These are phyloP conservation scores for Diaperis boleti DNA, from an alignment of 2,888 invertebrate genomes.

Conservation along the genomic window DNA sequence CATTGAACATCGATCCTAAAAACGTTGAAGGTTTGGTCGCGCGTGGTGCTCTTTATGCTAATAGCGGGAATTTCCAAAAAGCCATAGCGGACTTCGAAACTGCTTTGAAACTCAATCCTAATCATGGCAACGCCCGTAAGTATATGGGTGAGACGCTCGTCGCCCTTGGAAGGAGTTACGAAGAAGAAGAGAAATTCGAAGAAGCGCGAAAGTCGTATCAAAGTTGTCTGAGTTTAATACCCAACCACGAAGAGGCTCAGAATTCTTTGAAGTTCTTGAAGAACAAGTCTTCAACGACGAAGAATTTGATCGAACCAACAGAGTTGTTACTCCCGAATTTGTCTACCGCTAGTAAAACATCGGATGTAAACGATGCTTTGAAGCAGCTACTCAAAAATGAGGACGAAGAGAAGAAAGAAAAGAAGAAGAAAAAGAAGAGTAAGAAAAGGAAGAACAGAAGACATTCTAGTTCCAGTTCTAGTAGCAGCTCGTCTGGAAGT, in stretches of 20 bases:
- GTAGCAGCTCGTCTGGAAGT: slow-evolving; percentile 65
- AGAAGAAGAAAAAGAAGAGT: slow-evolving; percentile 74
- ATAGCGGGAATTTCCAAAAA: slow-evolving; percentile 92
- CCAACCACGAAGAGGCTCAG: slow-evolving; percentile 89
- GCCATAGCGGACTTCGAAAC: slow-evolving; percentile 96
- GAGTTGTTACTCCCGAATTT: slow-evolving; percentile 74
- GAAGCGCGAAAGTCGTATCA: slow-evolving; percentile 88
- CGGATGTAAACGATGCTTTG: slow-evolving; percentile 75
- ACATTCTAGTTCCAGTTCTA: slow-evolving; percentile 68
- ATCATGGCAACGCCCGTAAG: slow-evolving; percentile 92
- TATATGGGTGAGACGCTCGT: slow-evolving; percentile 95
- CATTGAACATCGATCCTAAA: slow-evolving; percentile 89
- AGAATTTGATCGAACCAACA: slow-evolving; percentile 75
- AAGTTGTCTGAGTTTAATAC: slow-evolving; percentile 85
- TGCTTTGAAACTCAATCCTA: slow-evolving; percentile 88
- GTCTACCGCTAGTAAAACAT: slow-evolving; percentile 62
- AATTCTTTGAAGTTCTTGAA: slow-evolving; percentile 86
- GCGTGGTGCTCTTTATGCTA: slow-evolving; percentile 91
- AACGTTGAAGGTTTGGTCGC: slow-evolving; percentile 95
- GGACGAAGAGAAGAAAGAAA: slow-evolving; percentile 71
- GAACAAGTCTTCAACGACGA: slow-evolving; percentile 70
- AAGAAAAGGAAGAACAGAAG: slow-evolving; percentile 76
- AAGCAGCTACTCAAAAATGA: slow-evolving; percentile 73
- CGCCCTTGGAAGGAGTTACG: slow-evolving; percentile 88
- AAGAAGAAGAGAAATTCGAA: slow-evolving; percentile 87